Percentiles rank a stretch among this genome's conserved stretches.
phyloP scores from a whole-genome alignment of 1,140 invertebrate species.

The Probaryconus sp. region DNA sequence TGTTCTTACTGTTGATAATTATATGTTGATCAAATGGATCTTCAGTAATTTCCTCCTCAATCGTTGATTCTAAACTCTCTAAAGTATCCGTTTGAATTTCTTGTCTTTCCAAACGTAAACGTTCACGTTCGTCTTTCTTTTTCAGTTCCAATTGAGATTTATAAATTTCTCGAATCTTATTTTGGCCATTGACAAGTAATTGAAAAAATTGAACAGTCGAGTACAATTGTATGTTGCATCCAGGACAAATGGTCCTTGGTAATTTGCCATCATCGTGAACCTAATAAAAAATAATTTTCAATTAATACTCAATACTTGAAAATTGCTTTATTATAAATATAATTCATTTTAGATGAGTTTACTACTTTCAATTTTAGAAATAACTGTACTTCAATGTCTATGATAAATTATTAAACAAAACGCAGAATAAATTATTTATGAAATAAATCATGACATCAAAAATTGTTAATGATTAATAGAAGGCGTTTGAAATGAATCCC shows the following conservation, averaged over 20 bases:
- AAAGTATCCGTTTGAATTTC: conserved; percentile 46
- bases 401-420: no score
- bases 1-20: conserved; percentile 48
- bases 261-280: conserved; percentile 83
- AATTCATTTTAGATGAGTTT: no score
- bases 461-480: no score
- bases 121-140: conserved; percentile 64
- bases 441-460: neutral
- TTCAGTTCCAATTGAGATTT: conserved; percentile 74
- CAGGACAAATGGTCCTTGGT: conserved; percentile 85
- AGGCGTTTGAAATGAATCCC: no score
- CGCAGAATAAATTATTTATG: neutral
- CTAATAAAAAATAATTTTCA: conserved; percentile 68
- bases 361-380: no score
- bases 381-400: no score
- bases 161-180: conserved; percentile 78
- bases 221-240: conserved; percentile 85
- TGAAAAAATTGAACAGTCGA: conserved; percentile 85
- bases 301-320: neutral
- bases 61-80: conserved; percentile 51
- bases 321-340: neutral
- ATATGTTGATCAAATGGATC: conserved; percentile 74
- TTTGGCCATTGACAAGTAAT: conserved; percentile 83
- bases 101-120: conserved; percentile 61
- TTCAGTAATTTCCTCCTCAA: conserved; percentile 42